These are phyloP conservation scores for Myiagra hebetior DNA, from an alignment of 2,113 vertebrate genomes.

Conservation along the genomic window DNA sequence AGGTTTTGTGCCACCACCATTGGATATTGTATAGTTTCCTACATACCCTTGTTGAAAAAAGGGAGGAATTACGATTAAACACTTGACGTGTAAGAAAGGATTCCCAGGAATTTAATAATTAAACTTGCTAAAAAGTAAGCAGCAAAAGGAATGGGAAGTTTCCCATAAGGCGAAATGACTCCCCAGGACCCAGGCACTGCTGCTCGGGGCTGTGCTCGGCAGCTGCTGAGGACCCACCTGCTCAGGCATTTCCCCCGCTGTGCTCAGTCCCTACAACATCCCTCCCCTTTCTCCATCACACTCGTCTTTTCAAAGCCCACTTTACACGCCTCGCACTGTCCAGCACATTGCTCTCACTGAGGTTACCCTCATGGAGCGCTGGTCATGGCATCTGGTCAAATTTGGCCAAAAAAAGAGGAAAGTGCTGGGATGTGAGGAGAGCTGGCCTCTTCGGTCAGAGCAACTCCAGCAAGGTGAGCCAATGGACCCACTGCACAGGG, in stretches of 20 bases:
- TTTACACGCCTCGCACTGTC: accelerated
- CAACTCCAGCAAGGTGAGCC: background rate
- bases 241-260: accelerated
- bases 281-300: background rate
- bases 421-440: background rate
- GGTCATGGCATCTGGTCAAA: background rate
- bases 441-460: background rate
- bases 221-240: background rate
- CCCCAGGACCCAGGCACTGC: background rate
- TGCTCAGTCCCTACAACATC: background rate
- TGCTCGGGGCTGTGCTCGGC: background rate
- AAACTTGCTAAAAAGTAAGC: background rate
- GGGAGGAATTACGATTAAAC: background rate
- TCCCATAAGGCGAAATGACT: background rate
- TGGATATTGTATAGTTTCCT: background rate
- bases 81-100: background rate
- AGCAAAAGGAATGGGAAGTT: background rate
- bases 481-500: accelerated
- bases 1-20: background rate
- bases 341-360: background rate
- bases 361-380: background rate
- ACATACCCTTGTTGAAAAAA: background rate
- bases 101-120: background rate
- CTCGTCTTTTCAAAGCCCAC: background rate
- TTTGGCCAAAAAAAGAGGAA: background rate